These are phyloP conservation scores for Bombus vancouverensis DNA, from an alignment of 1,140 invertebrate genomes.

Conservation along the genomic window DNA sequence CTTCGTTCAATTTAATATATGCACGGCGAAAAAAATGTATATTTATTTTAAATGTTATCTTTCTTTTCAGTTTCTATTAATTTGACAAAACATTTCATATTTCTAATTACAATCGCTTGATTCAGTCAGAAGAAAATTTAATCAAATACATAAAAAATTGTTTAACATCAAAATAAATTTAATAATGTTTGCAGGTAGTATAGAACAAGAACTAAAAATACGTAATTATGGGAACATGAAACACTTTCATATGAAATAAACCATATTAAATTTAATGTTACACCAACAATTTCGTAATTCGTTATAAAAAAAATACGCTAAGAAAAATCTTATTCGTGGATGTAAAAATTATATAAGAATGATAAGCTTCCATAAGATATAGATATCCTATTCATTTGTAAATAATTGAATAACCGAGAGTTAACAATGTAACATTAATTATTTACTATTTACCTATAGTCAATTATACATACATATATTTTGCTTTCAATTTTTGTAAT, in stretches of 20 bases:
- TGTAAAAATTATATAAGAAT: slow-evolving; percentile 23
- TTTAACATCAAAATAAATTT: not conserved
- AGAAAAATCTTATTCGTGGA: slow-evolving; percentile 1
- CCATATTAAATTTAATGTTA: not conserved
- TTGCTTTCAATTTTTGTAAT: not conserved
- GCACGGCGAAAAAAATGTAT: no score
- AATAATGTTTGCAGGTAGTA: not conserved
- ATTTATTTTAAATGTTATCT: no score
- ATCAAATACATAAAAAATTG: not conserved
- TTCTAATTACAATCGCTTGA: no score
- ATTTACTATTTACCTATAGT: slow-evolving; percentile 1
- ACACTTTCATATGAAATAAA: not conserved
- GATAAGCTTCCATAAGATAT: not conserved
- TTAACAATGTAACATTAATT: not conserved
- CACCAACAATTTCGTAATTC: not conserved
- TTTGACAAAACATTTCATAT: no score
- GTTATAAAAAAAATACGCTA: not conserved
- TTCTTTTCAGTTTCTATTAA: no score
- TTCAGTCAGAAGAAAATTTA: no score
- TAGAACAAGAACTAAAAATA: not conserved
- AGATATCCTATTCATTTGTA: slow-evolving; percentile 1
- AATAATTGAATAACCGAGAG: not conserved
- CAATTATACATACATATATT: not conserved
- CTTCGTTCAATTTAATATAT: not conserved
- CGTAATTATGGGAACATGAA: slow-evolving; percentile 10